Percentiles rank a stretch among this genome's conserved stretches.
Conservation (phyloP, 2,113 vertebrate species). For the Dicrurus megarhynchus region DNA sequence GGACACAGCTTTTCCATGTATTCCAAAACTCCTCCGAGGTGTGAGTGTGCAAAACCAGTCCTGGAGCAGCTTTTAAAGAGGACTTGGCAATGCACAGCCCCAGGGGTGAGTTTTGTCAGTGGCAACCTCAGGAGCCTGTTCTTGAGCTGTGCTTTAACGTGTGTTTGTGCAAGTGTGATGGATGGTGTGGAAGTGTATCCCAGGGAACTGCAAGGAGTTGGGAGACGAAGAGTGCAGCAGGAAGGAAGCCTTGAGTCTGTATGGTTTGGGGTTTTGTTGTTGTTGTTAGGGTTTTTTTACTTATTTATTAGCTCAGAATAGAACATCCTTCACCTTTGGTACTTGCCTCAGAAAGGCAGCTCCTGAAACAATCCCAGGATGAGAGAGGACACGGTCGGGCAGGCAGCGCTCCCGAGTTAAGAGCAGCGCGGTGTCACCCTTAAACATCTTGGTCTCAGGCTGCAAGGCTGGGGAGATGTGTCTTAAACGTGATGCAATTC, state of each 20-base stretch:
- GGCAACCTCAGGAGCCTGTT: neutral
- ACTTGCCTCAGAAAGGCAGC: neutral
- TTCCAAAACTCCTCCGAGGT: neutral
- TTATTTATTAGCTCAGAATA: constrained; percentile 30
- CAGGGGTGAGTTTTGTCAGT: neutral
- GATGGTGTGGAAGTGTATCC: neutral
- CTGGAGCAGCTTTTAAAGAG: neutral
- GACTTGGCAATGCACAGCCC: neutral
- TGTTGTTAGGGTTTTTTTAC: neutral
- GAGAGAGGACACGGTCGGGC: neutral
- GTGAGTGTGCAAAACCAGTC: neutral
- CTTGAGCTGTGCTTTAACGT: neutral
- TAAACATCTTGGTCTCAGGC: neutral
- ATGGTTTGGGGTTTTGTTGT: neutral
- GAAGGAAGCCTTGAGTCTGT: neutral
- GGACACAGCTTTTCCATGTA: neutral
- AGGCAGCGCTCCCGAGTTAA: neutral
- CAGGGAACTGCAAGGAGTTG: neutral
- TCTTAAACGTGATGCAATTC: neutral
- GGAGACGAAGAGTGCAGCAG: neutral
- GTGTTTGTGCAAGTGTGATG: constrained; percentile 7
- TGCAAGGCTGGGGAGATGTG: neutral
- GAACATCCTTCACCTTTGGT: neutral
- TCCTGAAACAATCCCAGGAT: neutral
- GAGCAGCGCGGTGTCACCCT: rapidly evolving